Conservation (phyloP, 2,888 invertebrate genomes). For the Lissocephala sabroskyi region DNA sequence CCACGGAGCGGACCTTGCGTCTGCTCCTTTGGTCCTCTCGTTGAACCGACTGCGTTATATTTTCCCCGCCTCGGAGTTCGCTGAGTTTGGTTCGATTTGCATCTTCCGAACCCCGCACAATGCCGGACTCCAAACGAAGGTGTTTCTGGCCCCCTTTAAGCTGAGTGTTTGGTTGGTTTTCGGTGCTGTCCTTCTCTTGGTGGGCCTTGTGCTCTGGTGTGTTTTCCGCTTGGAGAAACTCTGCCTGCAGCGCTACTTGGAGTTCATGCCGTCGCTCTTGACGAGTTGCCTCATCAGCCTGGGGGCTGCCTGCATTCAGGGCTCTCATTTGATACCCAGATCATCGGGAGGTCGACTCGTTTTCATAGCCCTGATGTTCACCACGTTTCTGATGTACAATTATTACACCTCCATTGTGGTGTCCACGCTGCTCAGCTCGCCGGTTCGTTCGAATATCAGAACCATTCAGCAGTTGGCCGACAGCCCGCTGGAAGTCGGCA, state of each 20-base stretch:
- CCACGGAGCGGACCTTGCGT: conserved; percentile 49
- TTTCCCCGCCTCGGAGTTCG: conserved; percentile 30
- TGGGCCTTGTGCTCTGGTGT: conserved; percentile 66
- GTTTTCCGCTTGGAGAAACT: conserved; percentile 62
- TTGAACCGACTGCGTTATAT: conserved; percentile 35
- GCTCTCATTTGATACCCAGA: conserved; percentile 71
- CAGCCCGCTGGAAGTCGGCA: conserved; percentile 75
- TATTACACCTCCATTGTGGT: conserved; percentile 79
- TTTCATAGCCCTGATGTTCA: conserved; percentile 57
- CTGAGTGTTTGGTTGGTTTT: conserved; percentile 75
- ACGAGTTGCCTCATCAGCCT: conserved; percentile 71
- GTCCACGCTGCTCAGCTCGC: conserved; percentile 76
- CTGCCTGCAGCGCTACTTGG: conserved; percentile 30
- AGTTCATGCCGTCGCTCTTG: conserved; percentile 61
- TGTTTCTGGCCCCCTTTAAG: conserved; percentile 76
- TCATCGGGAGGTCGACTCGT: conserved; percentile 71
- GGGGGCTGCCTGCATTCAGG: conserved; percentile 74
- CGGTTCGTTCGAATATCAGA: conserved; percentile 73
- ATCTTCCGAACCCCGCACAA: conserved; percentile 77
- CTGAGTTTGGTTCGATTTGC: conserved; percentile 72
- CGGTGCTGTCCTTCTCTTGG: conserved; percentile 64
- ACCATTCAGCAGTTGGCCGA: conserved; percentile 74
- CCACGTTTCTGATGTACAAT: conserved; percentile 75
- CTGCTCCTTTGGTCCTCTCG: conserved; percentile 37
- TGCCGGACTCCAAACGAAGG: conserved; percentile 74